A percentile compares a stretch with the other conserved stretches of the same genome.
Evolutionary conservation across 1,140 invertebrate species (phyloP).

Genomic region (Kradibia gibbosae): DNA sequence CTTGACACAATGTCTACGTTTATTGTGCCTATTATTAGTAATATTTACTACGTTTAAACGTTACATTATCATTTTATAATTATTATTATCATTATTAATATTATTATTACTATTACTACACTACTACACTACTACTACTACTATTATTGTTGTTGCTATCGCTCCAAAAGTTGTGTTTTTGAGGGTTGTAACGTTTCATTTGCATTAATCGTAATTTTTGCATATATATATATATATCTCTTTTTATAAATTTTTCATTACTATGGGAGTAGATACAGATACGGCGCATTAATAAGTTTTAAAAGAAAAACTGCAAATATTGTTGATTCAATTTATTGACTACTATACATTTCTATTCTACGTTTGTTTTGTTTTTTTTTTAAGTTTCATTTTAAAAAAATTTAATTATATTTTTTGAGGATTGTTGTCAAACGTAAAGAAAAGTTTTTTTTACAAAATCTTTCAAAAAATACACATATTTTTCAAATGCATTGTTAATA

Average conservation of each 20-base stretch:
- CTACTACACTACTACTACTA: too few species aligned
- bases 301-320: constrained; percentile 1
- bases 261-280: neutral
- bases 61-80: constrained; percentile 53
- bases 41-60: constrained; percentile 41
- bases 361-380: constrained; percentile 21
- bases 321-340: neutral
- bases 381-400: constrained; percentile 8
- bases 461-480: neutral
- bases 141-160: constrained; percentile 61
- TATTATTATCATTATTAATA: constrained; percentile 61
- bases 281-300: constrained; percentile 36
- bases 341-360: constrained; percentile 15
- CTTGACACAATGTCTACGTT: constrained; percentile 62
- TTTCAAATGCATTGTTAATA: constrained; percentile 8
- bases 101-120: constrained; percentile 61
- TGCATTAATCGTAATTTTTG: constrained; percentile 58
- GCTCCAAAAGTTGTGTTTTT: constrained; percentile 55
- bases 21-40: constrained; percentile 70
- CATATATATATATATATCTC: constrained; percentile 48
- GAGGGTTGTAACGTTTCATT: constrained; percentile 47
- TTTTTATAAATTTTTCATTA: constrained; percentile 46
- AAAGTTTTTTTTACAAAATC: constrained; percentile 14
- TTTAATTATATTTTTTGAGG: constrained; percentile 25
- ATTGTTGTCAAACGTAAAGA: neutral